A percentile compares a stretch with the other conserved stretches of the same genome.
These are phyloP conservation scores for Microcebus jonahi DNA, from an alignment of 2,113 vertebrate species.

Conservation along the genomic window DNA sequence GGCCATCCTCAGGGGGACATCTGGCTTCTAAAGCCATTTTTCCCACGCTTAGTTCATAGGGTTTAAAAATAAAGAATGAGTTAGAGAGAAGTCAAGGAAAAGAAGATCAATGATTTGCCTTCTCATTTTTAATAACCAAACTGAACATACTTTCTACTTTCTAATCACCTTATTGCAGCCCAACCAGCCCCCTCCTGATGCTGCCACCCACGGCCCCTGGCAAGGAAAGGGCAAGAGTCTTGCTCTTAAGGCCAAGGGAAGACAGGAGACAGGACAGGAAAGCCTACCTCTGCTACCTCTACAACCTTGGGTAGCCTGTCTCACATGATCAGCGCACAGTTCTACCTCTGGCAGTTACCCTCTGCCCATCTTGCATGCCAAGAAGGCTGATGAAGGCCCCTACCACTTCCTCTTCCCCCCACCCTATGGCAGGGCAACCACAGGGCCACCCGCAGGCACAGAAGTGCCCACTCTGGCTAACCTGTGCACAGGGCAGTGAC, in stretches of 20 bases:
- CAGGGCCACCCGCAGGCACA: background rate
- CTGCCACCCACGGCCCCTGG: background rate
- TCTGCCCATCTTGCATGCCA: background rate
- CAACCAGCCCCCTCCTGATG: background rate
- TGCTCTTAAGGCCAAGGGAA: background rate
- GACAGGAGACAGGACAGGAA: background rate
- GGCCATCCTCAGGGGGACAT: too few relatives aligned
- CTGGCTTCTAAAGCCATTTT: background rate
- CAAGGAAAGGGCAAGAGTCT: background rate
- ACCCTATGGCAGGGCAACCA: background rate
- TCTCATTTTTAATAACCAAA: background rate
- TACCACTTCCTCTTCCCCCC: too few relatives aligned
- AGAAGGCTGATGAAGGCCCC: background rate
- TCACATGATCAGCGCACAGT: fast-evolving
- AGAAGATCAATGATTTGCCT: background rate
- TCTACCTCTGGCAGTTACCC: background rate
- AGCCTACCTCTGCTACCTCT: background rate
- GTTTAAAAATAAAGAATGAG: background rate
- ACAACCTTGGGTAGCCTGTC: background rate
- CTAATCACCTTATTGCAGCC: background rate
- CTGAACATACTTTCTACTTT: background rate
- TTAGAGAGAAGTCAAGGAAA: background rate
- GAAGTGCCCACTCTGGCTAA: background rate
- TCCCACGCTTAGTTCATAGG: background rate
- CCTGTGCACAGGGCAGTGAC: too few relatives aligned